These are phyloP conservation scores for Stichopus horrens DNA, from an alignment of 53 echinoderm and acorn worm species.

Conservation along the genomic window DNA sequence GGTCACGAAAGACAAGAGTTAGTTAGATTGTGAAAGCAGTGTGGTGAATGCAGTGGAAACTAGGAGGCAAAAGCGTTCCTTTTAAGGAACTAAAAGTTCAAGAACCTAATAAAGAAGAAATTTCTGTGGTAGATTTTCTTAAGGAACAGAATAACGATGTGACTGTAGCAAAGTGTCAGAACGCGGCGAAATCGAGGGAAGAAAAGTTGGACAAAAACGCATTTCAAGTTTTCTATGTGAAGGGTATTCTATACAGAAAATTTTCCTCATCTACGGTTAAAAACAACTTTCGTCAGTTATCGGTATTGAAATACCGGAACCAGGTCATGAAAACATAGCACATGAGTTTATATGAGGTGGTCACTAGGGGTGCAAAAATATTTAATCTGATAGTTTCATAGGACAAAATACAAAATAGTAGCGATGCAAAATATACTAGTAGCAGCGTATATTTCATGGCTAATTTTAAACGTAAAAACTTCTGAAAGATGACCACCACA, in stretches of 20 bases:
- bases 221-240: background rate
- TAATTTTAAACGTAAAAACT: too few species aligned
- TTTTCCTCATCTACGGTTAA: conserved; percentile 37
- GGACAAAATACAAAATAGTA: too few species aligned
- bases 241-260: conserved; percentile 25
- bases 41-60: conserved; percentile 24
- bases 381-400: background rate
- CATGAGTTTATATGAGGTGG: conserved; percentile 48
- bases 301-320: conserved; percentile 30
- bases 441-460: too few species aligned
- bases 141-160: conserved; percentile 39
- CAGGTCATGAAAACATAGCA: conserved; percentile 43
- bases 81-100: conserved; percentile 22
- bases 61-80: conserved; percentile 18
- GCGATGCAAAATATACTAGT: too few species aligned
- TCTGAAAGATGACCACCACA: too few species aligned
- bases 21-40: too few species aligned
- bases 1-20: background rate
- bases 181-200: conserved; percentile 29
- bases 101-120: background rate
- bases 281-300: conserved; percentile 39
- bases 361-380: conserved; percentile 45
- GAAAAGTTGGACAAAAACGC: conserved; percentile 36
- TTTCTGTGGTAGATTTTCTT: background rate
- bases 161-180: conserved; percentile 3